phyloP scores from a whole-genome alignment of 1,140 invertebrate genomes.

The Drosophila punjabiensis region DNA sequence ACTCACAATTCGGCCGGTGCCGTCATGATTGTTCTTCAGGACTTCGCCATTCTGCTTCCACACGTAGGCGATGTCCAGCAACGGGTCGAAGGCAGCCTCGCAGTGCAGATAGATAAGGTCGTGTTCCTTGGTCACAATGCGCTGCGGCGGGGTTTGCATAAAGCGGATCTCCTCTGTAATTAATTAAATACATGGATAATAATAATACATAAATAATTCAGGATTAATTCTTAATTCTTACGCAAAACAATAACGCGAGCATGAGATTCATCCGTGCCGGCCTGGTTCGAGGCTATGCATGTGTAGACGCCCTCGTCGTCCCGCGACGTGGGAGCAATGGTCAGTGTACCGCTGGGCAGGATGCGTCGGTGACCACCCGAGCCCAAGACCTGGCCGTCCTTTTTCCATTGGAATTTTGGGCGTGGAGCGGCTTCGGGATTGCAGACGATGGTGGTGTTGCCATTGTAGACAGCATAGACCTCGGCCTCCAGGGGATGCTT shows the following conservation, averaged over 20 bases:
- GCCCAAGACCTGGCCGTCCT: slow-evolving; percentile 93
- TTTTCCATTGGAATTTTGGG: slow-evolving; percentile 96
- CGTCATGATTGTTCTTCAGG: slow-evolving; percentile 89
- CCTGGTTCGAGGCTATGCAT: slow-evolving; percentile 94
- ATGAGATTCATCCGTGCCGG: slow-evolving; percentile 92
- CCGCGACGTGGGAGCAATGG: slow-evolving; percentile 94
- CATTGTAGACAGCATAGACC: slow-evolving; percentile 95
- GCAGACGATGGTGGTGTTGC: slow-evolving; percentile 96
- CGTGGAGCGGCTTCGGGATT: slow-evolving; percentile 97
- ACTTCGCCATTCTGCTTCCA: slow-evolving; percentile 95
- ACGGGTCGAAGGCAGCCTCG: slow-evolving; percentile 91
- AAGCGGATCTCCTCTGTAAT: slow-evolving; percentile 89
- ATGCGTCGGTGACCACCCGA: slow-evolving; percentile 92
- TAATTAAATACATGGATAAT: neutral
- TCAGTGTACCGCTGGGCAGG: slow-evolving; percentile 92
- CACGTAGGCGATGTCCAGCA: slow-evolving; percentile 94
- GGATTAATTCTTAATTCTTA: slow-evolving; percentile 86
- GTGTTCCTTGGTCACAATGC: slow-evolving; percentile 89
- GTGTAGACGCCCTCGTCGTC: slow-evolving; percentile 96
- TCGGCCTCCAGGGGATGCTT: slow-evolving; percentile 95
- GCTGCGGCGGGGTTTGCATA: slow-evolving; percentile 88
- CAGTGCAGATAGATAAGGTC: slow-evolving; percentile 92
- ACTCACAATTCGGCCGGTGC: slow-evolving; percentile 86
- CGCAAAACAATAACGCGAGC: slow-evolving; percentile 94
- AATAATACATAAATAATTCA: neutral